phyloP scores from a whole-genome alignment of 2,797 vertebrate species.

The Anabacerthia variegaticeps region DNA sequence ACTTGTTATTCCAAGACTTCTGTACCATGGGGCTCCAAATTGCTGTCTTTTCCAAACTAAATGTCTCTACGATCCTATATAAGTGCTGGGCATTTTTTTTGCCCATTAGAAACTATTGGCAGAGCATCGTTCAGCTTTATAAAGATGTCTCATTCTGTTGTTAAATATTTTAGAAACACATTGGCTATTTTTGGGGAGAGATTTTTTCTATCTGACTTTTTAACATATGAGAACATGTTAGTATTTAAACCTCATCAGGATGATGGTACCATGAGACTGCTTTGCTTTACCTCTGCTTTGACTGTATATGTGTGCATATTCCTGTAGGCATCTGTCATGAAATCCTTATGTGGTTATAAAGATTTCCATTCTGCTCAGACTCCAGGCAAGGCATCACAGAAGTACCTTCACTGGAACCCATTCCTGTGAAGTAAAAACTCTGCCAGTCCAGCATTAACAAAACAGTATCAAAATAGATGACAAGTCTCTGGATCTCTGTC shows the following conservation, averaged over 20 bases:
- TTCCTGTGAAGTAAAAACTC: constrained; percentile 16
- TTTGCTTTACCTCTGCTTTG: not conserved
- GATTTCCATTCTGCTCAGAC: constrained; percentile 16
- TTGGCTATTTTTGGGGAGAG: not conserved
- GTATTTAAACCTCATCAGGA: not conserved
- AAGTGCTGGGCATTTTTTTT: fast-evolving
- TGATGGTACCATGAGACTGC: not conserved
- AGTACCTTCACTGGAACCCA: not conserved
- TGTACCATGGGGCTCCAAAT: not conserved
- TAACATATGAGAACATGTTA: not conserved
- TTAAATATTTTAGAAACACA: not conserved
- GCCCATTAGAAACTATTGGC: not conserved
- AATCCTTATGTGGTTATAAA: constrained; percentile 8
- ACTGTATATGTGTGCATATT: not conserved
- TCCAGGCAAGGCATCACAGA: constrained; percentile 4
- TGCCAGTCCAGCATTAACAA: not conserved
- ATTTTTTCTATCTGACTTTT: not conserved
- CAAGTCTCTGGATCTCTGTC: not conserved
- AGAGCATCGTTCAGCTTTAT: not conserved
- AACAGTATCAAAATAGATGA: constrained; percentile 15
- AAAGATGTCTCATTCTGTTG: not conserved
- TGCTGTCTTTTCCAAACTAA: not conserved
- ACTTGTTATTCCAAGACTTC: not conserved
- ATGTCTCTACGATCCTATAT: not conserved
- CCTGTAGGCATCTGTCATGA: constrained; percentile 22